Evolutionary conservation across 2,797 vertebrate genomes (phyloP).

Genomic region (Sardinella longiceps): DNA sequence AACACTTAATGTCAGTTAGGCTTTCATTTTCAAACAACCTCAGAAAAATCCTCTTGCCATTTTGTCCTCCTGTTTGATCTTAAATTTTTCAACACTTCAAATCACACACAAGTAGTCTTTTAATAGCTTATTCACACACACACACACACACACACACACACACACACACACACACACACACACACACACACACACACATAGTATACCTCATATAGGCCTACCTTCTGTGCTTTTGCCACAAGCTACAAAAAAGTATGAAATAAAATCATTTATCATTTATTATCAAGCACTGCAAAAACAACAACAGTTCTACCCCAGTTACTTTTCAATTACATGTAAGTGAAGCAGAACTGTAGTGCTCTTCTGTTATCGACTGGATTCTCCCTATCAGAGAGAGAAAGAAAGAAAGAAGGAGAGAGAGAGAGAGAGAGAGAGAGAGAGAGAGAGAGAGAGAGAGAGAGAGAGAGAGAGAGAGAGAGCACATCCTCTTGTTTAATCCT

Average conservation of each 20-base stretch:
- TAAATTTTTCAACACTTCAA: too few relatives aligned
- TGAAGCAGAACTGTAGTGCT: constrained; percentile 88
- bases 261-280: constrained; percentile 51
- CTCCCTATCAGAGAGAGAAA: constrained; percentile 86
- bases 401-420: too few relatives aligned
- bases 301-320: constrained; percentile 85
- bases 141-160: too few relatives aligned
- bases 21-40: too few relatives aligned
- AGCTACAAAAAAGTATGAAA: constrained; percentile 62
- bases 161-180: too few relatives aligned
- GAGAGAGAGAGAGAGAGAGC: constrained; percentile 78
- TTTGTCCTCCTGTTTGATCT: too few relatives aligned
- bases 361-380: constrained; percentile 87
- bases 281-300: constrained; percentile 57
- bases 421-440: constrained; percentile 78
- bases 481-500: constrained; percentile 87
- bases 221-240: too few relatives aligned
- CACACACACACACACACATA: too few relatives aligned
- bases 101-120: too few relatives aligned
- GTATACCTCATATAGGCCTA: not conserved
- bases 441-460: constrained; percentile 79
- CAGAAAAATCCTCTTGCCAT: too few relatives aligned
- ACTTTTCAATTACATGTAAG: constrained; percentile 88
- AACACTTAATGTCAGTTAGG: not conserved
- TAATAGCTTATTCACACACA: too few relatives aligned